Evolutionary conservation across 1,140 invertebrate species (phyloP), one percentile per base, ranked within the genome.

Genomic region (Agrilus planipennis): DNA sequence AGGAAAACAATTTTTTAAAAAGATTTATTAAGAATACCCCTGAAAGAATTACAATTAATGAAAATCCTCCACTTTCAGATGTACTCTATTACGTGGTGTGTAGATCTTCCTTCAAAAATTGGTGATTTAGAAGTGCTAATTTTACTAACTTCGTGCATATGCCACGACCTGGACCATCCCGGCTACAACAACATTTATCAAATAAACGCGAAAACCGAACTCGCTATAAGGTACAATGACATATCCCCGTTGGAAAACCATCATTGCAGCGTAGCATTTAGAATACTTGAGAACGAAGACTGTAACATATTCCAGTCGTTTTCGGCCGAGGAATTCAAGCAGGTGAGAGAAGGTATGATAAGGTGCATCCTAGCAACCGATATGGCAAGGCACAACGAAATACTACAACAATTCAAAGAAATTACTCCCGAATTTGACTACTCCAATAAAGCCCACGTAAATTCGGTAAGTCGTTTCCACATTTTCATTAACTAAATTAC

Each of bases 81-180:
- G 81, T 89, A 87, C 62, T 81, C 83, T n/a, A 79, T 89, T 47
- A 73, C 75, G n/a, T 81, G 79, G 67, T 72, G 75, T 42, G 78
- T 79, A 42, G 72, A 83, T 52, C 63, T 89, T 9, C 69, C 73
- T 32, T 69, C 70, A 22, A 73, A 75, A 48, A 74, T 89, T 42
- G 76, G 78, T 15, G 70, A 81, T 29, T 70, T 87, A 39, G 85
- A 89, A 62, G 75, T 84, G 27, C 68, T 86, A 9, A 77, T 89
- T 29, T 63, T 90, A 21, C 69, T 90, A 19, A 82, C 84, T 11
- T 85, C 86, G 7, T 85, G 81, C 58, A 83, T 90, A 25, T 89
- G 86, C 54, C 89, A 93, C 61, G 89, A 93, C 64, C 66, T 92
- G 17, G 88, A 92, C 60, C 89, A 93, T 72, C 89, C 89, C 4